These are phyloP conservation scores for Agelas oroides DNA, from an alignment of 37 sponge, comb jelly and placozoan species.

Conservation along the genomic window DNA sequence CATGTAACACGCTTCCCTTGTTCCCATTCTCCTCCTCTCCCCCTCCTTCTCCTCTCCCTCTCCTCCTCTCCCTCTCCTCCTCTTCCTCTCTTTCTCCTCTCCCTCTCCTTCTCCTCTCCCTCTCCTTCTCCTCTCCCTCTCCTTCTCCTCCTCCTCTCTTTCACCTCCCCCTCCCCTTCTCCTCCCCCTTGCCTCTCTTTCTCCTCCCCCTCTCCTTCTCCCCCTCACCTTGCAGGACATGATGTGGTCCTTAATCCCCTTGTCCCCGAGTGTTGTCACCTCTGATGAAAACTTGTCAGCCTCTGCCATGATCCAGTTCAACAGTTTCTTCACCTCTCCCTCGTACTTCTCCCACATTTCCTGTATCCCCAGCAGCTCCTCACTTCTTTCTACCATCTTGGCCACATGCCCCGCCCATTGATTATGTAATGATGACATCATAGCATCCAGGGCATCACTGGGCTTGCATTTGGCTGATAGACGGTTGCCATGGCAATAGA, in stretches of 20 bases:
- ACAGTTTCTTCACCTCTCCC: slow-evolving; percentile 49
- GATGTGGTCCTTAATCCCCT: slow-evolving; percentile 75
- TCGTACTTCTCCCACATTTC: slow-evolving; percentile 64
- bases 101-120: too few relatives aligned
- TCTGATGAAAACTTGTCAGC: slow-evolving; percentile 59
- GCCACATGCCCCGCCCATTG: slow-evolving; percentile 44
- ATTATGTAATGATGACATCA: slow-evolving; percentile 12
- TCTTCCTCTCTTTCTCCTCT: too few relatives aligned
- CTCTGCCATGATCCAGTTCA: slow-evolving; percentile 70
- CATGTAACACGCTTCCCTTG: too few relatives aligned
- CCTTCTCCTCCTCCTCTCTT: background rate
- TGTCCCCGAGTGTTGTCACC: slow-evolving; percentile 65
- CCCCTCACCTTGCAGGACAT: slow-evolving; percentile 60
- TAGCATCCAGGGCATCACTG: slow-evolving; percentile 33
- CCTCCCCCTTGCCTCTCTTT: too few relatives aligned
- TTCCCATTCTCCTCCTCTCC: too few relatives aligned
- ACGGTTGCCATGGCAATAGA: background rate
- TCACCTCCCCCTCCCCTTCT: background rate
- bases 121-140: too few relatives aligned
- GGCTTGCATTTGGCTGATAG: slow-evolving; percentile 44
- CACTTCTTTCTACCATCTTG: background rate
- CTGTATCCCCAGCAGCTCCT: slow-evolving; percentile 31
- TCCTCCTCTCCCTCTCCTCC: too few relatives aligned
- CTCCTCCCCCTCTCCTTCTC: too few relatives aligned
- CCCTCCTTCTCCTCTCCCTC: too few relatives aligned